Evolutionary conservation across 2,797 vertebrate species (phyloP), one percentile per base, ranked within the genome.

Genomic region (Novumbra hubbsi): DNA sequence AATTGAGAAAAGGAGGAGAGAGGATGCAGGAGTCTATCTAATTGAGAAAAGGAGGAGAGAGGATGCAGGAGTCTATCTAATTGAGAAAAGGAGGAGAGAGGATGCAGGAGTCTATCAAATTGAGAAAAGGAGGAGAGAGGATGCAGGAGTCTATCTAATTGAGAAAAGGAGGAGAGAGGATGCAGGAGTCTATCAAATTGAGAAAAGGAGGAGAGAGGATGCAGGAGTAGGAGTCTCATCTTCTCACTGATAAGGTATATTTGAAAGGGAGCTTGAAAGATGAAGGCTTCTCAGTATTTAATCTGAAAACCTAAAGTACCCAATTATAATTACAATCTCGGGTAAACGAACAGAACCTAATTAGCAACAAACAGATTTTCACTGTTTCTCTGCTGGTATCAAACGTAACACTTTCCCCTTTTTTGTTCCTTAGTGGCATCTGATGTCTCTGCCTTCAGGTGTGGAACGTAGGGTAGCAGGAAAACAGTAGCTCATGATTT

Each of bases 321-420:
- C 66, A 75, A 89, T 90, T 79, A 83, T 86, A 88, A 86, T 90
- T 89, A 81, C 84, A 88, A 88, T 88, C 89, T 87, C 75, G 76
- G 78, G 77, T 72, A 85, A 50, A 73, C 52, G 1, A 85, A 80
- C n/a, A 67, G 75, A 84, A 86, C 66, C 74, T 81, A 88, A 88
- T 88, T 87, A 87, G 82, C 71, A 72, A 86, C 79, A 85, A 85
- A 78, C 72, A 79, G 79, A 67, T 70, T 82, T 64, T 52, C 24
- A 21, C 27, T 62, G 17, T 82, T 78, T 73, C 80, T 73, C 68
- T 2, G 85, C 83, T 63, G 72, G 75, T 81, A 83, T 90, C 82
- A 88, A 85, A 88, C 73, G 63, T 66, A 48, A 50, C 69, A 41
- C 76, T 75, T 80, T 73, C 78, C 80, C 78, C 41, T 45, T 84